Percentiles rank a stretch among this genome's conserved stretches.
These are phyloP conservation scores for Sinosuthora webbiana DNA, from an alignment of 2,113 vertebrate genomes.

Conservation along the genomic window DNA sequence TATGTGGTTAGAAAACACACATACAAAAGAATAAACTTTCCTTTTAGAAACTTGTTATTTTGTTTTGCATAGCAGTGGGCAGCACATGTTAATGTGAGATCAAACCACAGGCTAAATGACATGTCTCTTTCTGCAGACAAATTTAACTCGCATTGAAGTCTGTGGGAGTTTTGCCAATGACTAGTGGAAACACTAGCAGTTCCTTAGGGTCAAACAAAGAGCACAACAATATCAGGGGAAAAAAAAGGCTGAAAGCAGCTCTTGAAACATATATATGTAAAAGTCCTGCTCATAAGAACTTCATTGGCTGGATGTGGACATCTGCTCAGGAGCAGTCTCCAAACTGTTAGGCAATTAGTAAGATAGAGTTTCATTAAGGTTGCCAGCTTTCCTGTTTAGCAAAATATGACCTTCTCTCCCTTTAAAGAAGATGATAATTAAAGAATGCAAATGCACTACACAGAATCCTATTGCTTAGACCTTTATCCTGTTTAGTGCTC, in stretches of 20 bases:
- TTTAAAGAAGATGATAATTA: background rate
- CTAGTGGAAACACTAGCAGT: background rate
- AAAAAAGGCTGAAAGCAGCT: background rate
- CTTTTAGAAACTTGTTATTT: constrained; percentile 38
- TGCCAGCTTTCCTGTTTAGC: background rate
- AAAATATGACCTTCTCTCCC: background rate
- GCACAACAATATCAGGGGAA: background rate
- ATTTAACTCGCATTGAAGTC: background rate
- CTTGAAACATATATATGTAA: background rate
- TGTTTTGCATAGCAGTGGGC: background rate
- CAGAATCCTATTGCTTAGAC: background rate
- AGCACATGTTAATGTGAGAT: background rate
- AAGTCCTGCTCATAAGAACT: background rate
- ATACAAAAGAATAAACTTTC: background rate
- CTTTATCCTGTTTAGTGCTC: background rate
- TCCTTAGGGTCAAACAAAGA: background rate
- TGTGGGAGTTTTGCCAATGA: background rate
- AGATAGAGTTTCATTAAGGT: background rate
- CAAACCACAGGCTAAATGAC: constrained; percentile 13
- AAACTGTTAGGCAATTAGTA: background rate
- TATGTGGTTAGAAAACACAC: background rate
- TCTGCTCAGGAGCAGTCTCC: background rate
- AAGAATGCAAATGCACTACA: background rate
- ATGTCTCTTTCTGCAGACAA: background rate
- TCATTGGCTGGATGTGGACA: background rate